Evolutionary conservation across 2,113 vertebrate species (phyloP).

Genomic region (Pseudopipra pipra): DNA sequence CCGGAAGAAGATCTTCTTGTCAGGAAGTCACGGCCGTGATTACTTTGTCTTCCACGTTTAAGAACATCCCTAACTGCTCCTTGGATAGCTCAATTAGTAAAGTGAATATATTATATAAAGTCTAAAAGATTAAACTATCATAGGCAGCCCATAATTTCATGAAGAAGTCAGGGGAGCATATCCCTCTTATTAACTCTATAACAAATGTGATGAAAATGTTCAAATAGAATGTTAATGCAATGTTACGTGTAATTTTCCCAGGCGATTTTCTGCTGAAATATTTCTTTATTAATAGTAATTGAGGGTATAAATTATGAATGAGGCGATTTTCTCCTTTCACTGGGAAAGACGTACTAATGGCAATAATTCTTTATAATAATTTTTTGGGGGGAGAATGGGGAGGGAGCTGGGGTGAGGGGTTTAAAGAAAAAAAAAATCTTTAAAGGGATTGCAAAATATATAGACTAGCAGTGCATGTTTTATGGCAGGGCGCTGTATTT

Average conservation of each 20-base stretch:
- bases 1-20: conserved; percentile 71
- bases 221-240: conserved; percentile 99
- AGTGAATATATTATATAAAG: conserved; percentile 97
- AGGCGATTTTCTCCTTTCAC: conserved; percentile 91
- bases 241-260: conserved; percentile 98
- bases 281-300: conserved; percentile 99
- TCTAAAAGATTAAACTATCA: conserved; percentile 99
- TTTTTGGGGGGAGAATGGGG: conserved; percentile 79
- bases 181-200: conserved; percentile 99
- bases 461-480: conserved; percentile 53
- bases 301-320: conserved; percentile 99
- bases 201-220: conserved; percentile 99
- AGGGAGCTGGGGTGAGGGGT: conserved; percentile 67
- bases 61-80: conserved; percentile 85
- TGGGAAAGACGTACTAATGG: conserved; percentile 95
- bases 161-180: conserved; percentile 99
- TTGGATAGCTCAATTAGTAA: conserved; percentile 96
- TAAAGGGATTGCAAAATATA: conserved; percentile 75
- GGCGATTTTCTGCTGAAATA: conserved; percentile 91
- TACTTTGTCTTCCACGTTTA: conserved; percentile 81
- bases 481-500: conserved; percentile 41
- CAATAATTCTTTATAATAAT: conserved; percentile 97
- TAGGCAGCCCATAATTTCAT: conserved; percentile 99
- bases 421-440: conserved; percentile 67
- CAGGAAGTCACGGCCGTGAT: conserved; percentile 79